phyloP scores from a whole-genome alignment of 2,113 vertebrate species.

The Dicaeum eximium region DNA sequence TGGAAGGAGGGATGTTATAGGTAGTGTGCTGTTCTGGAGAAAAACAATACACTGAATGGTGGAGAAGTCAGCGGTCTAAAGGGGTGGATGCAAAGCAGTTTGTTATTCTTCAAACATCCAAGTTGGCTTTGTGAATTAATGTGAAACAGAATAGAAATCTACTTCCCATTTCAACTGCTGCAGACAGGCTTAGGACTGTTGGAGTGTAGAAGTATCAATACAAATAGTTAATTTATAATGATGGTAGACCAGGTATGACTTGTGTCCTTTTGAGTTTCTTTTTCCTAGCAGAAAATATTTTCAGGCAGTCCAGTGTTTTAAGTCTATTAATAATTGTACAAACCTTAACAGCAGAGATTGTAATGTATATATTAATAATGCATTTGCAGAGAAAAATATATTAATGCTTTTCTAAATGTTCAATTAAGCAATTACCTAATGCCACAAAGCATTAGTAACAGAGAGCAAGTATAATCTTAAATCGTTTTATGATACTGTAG shows the following conservation, averaged over 20 bases:
- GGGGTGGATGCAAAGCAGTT: neutral
- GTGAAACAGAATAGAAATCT: neutral
- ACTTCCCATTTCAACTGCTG: neutral
- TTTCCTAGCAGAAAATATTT: neutral
- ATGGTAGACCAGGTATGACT: neutral
- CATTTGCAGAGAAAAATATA: conserved; percentile 27
- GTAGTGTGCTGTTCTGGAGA: neutral
- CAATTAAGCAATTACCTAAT: conserved; percentile 35
- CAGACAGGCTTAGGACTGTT: neutral
- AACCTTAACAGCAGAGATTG: conserved; percentile 3
- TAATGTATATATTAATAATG: conserved; percentile 41
- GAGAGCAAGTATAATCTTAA: neutral
- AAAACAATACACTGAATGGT: neutral
- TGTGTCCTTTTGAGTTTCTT: neutral
- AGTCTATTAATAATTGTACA: conserved; percentile 24
- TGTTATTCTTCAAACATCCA: neutral
- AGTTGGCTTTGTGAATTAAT: neutral
- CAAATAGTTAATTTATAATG: neutral
- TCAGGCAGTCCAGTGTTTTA: neutral
- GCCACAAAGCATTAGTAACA: neutral
- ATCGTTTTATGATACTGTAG: neutral
- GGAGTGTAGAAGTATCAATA: neutral
- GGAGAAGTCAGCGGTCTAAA: neutral
- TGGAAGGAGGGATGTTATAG: neutral
- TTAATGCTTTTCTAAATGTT: conserved; percentile 36